Percentiles rank a stretch among this genome's conserved stretches.
phyloP scores from a whole-genome alignment of 2,797 vertebrate genomes.

The Chiloscyllium punctatum region DNA sequence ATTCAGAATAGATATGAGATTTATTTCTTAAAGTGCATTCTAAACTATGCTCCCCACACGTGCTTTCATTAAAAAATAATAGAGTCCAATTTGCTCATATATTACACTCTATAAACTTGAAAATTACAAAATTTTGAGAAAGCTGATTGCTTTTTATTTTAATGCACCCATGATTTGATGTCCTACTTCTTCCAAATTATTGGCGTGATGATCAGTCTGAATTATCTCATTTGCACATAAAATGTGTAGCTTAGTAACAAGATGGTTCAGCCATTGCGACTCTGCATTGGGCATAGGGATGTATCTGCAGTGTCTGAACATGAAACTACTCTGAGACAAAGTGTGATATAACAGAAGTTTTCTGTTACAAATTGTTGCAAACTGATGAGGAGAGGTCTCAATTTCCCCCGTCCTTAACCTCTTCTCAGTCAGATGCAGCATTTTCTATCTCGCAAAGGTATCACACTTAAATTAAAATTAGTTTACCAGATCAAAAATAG shows the following conservation, averaged over 20 bases:
- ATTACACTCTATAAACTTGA: neutral
- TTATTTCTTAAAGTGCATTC: neutral
- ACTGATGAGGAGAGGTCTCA: too few species aligned
- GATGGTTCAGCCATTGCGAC: neutral
- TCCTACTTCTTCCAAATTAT: neutral
- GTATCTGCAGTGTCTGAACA: neutral
- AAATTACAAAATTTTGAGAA: neutral
- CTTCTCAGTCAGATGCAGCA: too few species aligned
- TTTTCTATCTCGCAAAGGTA: too few species aligned
- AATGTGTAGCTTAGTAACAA: neutral
- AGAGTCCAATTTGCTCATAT: neutral
- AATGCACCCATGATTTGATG: neutral
- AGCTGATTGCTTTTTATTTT: constrained; percentile 10
- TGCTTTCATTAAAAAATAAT: neutral
- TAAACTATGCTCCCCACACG: neutral
- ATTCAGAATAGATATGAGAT: neutral
- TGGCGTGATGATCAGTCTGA: constrained; percentile 6
- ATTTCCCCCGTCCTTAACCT: too few species aligned
- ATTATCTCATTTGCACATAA: neutral
- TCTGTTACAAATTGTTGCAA: neutral
- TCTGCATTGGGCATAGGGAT: neutral
- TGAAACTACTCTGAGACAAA: neutral
- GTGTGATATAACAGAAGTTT: neutral
- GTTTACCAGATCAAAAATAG: too few species aligned
- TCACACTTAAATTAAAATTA: too few species aligned